Percentiles rank a stretch among this genome's conserved stretches.
Evolutionary conservation across 2,797 vertebrate genomes (phyloP).

Genomic region (Sebastes iracundus): DNA sequence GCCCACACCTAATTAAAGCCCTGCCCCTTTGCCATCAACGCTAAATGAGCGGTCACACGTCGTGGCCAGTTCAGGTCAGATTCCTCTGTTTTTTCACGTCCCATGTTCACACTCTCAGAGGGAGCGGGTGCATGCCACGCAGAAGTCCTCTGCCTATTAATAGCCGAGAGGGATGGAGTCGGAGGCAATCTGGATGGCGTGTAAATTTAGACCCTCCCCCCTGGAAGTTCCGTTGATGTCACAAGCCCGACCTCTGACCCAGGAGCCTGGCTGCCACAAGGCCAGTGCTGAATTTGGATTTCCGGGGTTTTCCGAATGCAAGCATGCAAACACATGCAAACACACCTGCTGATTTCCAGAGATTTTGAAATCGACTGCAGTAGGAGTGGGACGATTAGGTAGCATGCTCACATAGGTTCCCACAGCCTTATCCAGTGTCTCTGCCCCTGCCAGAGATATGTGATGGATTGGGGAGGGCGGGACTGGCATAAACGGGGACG

Average conservation of each 20-base stretch:
- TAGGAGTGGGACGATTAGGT: constrained; percentile 38
- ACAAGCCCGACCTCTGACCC: constrained; percentile 78
- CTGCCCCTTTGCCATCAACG: constrained; percentile 45
- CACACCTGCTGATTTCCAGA: constrained; percentile 1
- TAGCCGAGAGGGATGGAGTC: constrained; percentile 71
- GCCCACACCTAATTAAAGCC: constrained; percentile 54
- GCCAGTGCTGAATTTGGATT: constrained; percentile 71
- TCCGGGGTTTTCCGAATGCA: background rate
- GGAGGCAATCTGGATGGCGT: constrained; percentile 62
- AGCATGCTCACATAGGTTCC: constrained; percentile 62
- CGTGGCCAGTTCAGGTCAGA: constrained; percentile 70
- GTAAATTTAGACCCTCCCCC: constrained; percentile 79
- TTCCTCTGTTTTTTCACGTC: constrained; percentile 72
- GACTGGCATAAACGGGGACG: constrained; percentile 67
- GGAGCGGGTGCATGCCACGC: constrained; percentile 67
- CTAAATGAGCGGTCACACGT: constrained; percentile 45
- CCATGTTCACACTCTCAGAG: constrained; percentile 66
- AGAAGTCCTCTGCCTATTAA: constrained; percentile 79
- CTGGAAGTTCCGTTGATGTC: constrained; percentile 77
- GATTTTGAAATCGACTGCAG: constrained; percentile 32
- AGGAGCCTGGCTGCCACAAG: constrained; percentile 58
- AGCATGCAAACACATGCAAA: background rate
- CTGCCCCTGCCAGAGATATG: constrained; percentile 75
- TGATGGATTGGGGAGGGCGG: constrained; percentile 56
- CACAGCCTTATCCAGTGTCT: constrained; percentile 80